phyloP scores from a whole-genome alignment of 2,113 vertebrate genomes.

The Chloebia gouldiae region DNA sequence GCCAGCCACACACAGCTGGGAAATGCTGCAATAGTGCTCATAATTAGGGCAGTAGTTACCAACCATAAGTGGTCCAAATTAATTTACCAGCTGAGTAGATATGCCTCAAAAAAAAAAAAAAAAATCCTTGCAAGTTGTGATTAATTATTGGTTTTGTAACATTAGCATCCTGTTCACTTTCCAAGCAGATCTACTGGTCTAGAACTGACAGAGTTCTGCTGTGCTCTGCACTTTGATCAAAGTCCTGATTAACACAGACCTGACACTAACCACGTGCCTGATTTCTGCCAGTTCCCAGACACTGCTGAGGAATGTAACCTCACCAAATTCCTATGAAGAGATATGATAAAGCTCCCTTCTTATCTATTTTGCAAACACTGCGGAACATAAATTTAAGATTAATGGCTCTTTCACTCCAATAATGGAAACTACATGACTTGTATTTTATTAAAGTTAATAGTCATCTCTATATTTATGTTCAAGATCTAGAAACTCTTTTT shows the following conservation, averaged over 20 bases:
- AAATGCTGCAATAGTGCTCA: background rate
- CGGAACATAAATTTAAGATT: background rate
- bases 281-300: background rate
- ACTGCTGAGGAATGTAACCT: background rate
- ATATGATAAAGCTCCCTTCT: background rate
- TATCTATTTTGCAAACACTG: background rate
- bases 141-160: background rate
- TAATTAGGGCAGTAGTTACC: background rate
- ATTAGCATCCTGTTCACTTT: background rate
- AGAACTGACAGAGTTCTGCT: background rate
- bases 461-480: background rate
- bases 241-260: background rate
- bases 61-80: rapidly evolving
- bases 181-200: background rate
- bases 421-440: background rate
- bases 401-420: background rate
- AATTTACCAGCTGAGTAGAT: background rate
- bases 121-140: background rate
- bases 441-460: background rate
- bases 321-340: background rate
- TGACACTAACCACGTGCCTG: background rate
- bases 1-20: background rate
- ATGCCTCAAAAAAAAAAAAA: background rate
- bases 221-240: background rate
- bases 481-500: background rate